Percentiles rank a stretch among this genome's conserved stretches.
Conservation (phyloP, 2,113 vertebrate genomes). For the Myodes glareolus region DNA sequence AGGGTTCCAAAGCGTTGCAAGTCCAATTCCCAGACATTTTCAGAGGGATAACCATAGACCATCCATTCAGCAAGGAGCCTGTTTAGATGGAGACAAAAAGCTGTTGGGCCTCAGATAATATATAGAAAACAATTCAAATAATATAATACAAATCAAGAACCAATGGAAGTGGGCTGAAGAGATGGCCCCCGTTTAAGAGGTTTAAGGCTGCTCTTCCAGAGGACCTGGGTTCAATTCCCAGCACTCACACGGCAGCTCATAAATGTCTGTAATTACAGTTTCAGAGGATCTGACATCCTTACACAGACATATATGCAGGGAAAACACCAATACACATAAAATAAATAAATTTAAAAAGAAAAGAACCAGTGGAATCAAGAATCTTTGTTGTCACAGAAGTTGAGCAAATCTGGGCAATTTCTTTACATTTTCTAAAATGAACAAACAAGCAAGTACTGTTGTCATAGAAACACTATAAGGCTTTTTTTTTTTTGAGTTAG, state of each 20-base stretch:
- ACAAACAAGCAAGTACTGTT: not conserved
- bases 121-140: not conserved
- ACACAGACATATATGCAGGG: not conserved
- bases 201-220: not conserved
- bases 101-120: not conserved
- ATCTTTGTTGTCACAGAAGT: not conserved
- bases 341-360: no score
- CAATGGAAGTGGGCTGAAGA: not conserved
- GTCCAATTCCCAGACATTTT: conserved; percentile 96
- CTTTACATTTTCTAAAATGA: conserved; percentile 32
- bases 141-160: conserved; percentile 2
- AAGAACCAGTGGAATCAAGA: not conserved
- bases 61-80: conserved; percentile 99
- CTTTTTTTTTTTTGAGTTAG: not conserved
- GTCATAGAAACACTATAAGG: not conserved
- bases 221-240: not conserved
- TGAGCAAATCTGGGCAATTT: not conserved
- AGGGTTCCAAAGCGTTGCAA: conserved; percentile 96
- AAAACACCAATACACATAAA: not conserved
- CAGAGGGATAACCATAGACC: conserved; percentile 93
- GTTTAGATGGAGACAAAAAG: conserved; percentile 29
- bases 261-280: not conserved
- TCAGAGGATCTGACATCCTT: not conserved
- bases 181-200: not conserved
- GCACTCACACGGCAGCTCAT: not conserved